Evolutionary conservation across 2,113 vertebrate genomes (phyloP).

Genomic region (Salminus brasiliensis): DNA sequence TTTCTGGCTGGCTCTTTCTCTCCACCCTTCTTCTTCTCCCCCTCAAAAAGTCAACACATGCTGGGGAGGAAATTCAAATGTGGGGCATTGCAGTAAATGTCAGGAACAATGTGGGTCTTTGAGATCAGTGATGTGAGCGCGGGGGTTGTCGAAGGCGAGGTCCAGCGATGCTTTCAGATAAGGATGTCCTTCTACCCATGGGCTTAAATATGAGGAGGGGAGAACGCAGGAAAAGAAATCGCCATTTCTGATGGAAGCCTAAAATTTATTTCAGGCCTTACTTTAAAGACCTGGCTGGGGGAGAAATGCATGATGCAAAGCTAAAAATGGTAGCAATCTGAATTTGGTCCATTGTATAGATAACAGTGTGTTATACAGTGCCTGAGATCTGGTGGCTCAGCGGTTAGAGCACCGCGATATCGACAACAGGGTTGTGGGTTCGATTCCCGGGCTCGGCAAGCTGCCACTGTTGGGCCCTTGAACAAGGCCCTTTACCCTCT

Average conservation of each 20-base stretch:
- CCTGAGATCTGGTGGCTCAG: no score
- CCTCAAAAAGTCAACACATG: slow-evolving; percentile 53
- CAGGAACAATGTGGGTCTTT: slow-evolving; percentile 54
- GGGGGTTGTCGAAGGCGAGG: slow-evolving; percentile 31
- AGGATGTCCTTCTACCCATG: slow-evolving; percentile 20
- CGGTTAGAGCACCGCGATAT: no score
- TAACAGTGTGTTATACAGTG: no score
- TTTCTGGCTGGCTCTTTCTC: slow-evolving; percentile 2
- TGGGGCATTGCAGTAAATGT: slow-evolving; percentile 54
- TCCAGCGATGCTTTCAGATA: slow-evolving; percentile 39
- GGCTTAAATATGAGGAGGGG: slow-evolving; percentile 7
- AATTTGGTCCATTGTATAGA: no score
- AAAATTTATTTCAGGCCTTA: no score
- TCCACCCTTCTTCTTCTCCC: slow-evolving; percentile 12
- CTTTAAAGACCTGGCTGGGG: no score
- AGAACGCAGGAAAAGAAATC: background rate
- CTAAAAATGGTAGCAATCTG: background rate
- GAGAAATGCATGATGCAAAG: no score
- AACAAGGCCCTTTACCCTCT: no score
- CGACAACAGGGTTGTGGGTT: no score
- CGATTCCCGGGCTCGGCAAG: no score
- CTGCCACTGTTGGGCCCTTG: no score
- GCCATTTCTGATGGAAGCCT: background rate
- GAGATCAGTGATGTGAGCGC: slow-evolving; percentile 41
- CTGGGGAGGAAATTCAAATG: slow-evolving; percentile 57